A percentile compares a stretch with the other conserved stretches of the same genome.
phyloP scores from a whole-genome alignment of 2,797 vertebrate species.

The Valencia hispanica region DNA sequence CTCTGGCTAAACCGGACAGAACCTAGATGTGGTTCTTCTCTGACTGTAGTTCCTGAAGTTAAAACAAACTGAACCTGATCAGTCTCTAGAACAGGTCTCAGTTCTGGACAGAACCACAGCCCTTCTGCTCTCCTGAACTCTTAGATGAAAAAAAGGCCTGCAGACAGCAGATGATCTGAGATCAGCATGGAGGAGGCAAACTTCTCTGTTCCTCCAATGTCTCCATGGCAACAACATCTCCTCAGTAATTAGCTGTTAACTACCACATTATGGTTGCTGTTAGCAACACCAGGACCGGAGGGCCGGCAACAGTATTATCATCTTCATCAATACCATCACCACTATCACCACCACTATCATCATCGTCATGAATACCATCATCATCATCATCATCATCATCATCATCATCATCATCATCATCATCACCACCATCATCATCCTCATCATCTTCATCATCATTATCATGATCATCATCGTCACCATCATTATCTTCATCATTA shows the following conservation, averaged over 20 bases:
- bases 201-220: background rate
- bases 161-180: constrained; percentile 9
- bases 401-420: too few relatives aligned
- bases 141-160: background rate
- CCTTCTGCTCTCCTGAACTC: background rate
- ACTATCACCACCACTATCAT: background rate
- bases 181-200: constrained; percentile 6
- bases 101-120: background rate
- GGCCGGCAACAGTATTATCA: background rate
- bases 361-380: background rate
- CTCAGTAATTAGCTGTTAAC: constrained; percentile 16
- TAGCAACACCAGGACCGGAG: background rate
- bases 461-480: background rate
- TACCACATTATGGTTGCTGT: background rate
- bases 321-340: background rate
- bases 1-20: too few relatives aligned
- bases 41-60: too few relatives aligned
- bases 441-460: too few relatives aligned
- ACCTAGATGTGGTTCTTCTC: too few relatives aligned
- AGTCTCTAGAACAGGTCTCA: background rate
- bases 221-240: constrained; percentile 7
- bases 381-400: too few relatives aligned
- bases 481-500: too few relatives aligned
- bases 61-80: too few relatives aligned
- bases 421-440: too few relatives aligned